Base-by-base conservation (phyloP, 2,888 invertebrate species). In the Polietes domitor region DNA sequence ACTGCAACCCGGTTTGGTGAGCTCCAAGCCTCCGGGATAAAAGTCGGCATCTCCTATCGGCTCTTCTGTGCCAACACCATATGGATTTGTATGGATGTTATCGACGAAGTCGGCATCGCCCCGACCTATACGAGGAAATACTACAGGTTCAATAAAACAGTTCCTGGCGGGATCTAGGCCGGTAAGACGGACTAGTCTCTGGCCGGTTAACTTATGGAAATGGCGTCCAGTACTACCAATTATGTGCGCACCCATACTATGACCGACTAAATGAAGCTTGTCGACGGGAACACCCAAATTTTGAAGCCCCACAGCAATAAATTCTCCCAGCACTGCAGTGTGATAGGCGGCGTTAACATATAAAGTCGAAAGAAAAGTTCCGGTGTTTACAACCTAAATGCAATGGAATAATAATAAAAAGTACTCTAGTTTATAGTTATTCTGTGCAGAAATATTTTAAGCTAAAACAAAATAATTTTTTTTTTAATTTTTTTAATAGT, bases 341-440 rank as follows among this genome's bases (percentile, higher is more conserved):
- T 92, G 91, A 12, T 89, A 86, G 2, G 92, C 91, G 0, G 92
- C 90, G 91, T 91, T 92, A 2, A 89, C 87, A 84, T 92, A 92
- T 2, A 91, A 86, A 2, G 91, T 92, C 32, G 90, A 89, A 58
- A 92, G 88, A 17, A 87, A 90, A 5, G 86, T 85, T 7, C 89
- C 89, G 0, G 88, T 88, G 78, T 92, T 91, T 19, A 92, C 84
- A 7, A 87, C 91, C 91, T 92, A n/a, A n/a, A n/a, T n/a, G n/a
- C n/a, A n/a, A n/a, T n/a, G n/a, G n/a, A n/a, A n/a, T n/a, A n/a
- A n/a, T n/a, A n/a, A n/a, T n/a, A n/a, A n/a, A n/a, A n/a, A n/a
- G n/a, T n/a, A n/a, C n/a, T n/a, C n/a, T n/a, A n/a, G n/a, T n/a
- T n/a, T n/a, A n/a, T n/a, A n/a, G n/a, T n/a, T n/a, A n/a, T n/a